These are phyloP conservation scores for Lates japonicus DNA, from an alignment of 2,797 vertebrate species.

Conservation along the genomic window DNA sequence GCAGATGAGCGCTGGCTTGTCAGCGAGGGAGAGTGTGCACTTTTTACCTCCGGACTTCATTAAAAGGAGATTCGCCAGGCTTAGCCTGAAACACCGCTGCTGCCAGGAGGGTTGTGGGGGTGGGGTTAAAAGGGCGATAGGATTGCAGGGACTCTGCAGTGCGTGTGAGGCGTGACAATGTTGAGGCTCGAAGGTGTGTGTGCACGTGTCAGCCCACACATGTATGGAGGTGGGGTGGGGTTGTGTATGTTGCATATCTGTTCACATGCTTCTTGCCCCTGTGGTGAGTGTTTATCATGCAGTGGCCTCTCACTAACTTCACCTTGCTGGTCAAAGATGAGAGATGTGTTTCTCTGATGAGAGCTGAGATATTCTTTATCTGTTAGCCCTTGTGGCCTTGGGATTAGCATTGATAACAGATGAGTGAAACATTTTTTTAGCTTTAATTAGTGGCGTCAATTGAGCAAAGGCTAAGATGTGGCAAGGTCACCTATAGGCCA, in stretches of 20 bases:
- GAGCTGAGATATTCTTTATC: constrained; percentile 52
- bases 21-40: constrained; percentile 59
- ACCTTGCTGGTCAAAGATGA: constrained; percentile 58
- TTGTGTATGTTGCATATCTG: neutral
- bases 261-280: neutral
- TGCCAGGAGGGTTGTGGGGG: constrained; percentile 25
- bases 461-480: constrained; percentile 23
- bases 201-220: neutral
- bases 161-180: constrained; percentile 1
- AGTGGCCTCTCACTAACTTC: constrained; percentile 28
- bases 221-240: neutral
- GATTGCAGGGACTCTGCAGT: constrained; percentile 9
- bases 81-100: constrained; percentile 68
- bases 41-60: constrained; percentile 76
- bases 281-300: constrained; percentile 38
- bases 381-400: constrained; percentile 13
- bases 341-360: constrained; percentile 53
- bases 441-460: constrained; percentile 39
- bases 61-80: constrained; percentile 77
- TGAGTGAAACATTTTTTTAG: neutral
- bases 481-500: constrained; percentile 32
- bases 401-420: constrained; percentile 54
- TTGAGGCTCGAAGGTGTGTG: neutral
- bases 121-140: constrained; percentile 12
- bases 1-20: constrained; percentile 27